These are phyloP conservation scores for Torymus tubicola DNA, from an alignment of 2,888 invertebrate species.

Conservation along the genomic window DNA sequence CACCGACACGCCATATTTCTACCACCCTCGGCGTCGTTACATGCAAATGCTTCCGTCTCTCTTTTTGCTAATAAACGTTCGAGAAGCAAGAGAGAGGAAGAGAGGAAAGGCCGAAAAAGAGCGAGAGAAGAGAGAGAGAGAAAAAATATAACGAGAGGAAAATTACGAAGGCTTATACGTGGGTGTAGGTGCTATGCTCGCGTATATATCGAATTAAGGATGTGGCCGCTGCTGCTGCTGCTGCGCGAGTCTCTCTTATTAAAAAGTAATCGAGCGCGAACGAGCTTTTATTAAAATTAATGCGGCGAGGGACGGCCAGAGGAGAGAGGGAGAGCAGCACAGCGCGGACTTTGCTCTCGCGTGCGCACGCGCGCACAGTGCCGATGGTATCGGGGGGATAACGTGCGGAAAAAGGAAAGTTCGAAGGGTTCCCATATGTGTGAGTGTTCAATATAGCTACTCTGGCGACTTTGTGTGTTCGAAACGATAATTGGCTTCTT, in stretches of 20 bases:
- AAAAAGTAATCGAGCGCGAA: conserved; percentile 59
- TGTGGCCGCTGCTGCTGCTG: conserved; percentile 28
- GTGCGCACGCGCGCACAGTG: conserved; percentile 1
- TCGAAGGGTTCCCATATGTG: neutral
- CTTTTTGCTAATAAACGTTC: conserved; percentile 74
- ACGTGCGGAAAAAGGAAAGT: conserved; percentile 29
- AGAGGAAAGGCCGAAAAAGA: conserved; percentile 24
- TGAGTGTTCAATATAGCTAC: conserved; percentile 24
- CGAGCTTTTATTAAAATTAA: conserved; percentile 59
- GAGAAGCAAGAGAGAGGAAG: conserved; percentile 24
- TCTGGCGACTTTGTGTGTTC: conserved; percentile 1
- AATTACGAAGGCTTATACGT: conserved; percentile 51
- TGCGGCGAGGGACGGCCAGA: conserved; percentile 19
- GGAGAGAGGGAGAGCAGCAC: neutral
- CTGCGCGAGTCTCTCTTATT: conserved; percentile 51
- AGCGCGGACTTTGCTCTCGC: neutral
- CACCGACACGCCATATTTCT: conserved; percentile 62
- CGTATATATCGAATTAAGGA: conserved; percentile 29
- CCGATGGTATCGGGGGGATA: conserved; percentile 33
- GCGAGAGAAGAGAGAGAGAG: conserved; percentile 5
- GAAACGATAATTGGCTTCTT: conserved; percentile 42
- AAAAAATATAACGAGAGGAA: conserved; percentile 56
- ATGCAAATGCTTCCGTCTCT: conserved; percentile 73
- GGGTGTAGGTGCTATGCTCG: neutral
- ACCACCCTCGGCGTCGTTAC: conserved; percentile 68